Evolutionary conservation across 2,888 invertebrate genomes (phyloP), one percentile per base, ranked within the genome.

Genomic region (Platycheirus albimanus): DNA sequence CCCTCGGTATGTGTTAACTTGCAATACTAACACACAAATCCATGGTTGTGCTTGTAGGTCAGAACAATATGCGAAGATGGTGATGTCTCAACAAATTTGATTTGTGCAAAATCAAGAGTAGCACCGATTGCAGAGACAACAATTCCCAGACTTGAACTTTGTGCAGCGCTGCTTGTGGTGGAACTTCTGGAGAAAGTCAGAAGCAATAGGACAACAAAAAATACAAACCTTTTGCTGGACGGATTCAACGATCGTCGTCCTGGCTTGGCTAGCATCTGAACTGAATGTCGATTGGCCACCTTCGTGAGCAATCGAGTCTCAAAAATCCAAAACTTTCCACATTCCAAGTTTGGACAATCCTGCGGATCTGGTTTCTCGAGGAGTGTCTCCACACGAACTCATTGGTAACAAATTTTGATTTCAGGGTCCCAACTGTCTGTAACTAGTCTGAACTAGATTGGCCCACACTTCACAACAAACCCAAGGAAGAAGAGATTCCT

Each of bases 241-340:
- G 24, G 24, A 24, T 24, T 24, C 24, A 24, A 24, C 24, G 24
- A 24, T 24, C 24, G n/a, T n/a, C n/a, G 24, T 24, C 24, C 24
- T 24, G 24, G 24, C 24, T 24, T 24, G 24, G 24, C 24, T 24
- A 24, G 24, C 24, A 24, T 24, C 24, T 24, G 24, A 24, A 24
- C 24, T 6, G n/a, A n/a, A 24, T 24, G 24, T 24, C 24, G 24
- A 24, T 24, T 3, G 24, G 6, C 24, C 24, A 13, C 28, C 38
- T 51, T 51, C 15, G 28, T 51, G 6, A 30, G 15, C 2, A 51
- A 51, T 15, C 28, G 51, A 51, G 30, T 30, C 1, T 28, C 51
- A 3, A 51, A 51, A 51, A 51, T 51, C 13, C 51, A 51, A 51
- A 30, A 10, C 10, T 8, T 13, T 30, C 13, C 28, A 51, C n/a